Percentiles rank a stretch among this genome's conserved stretches.
phyloP scores from a whole-genome alignment of 2,888 invertebrate species.

The Andrena bicolor region DNA sequence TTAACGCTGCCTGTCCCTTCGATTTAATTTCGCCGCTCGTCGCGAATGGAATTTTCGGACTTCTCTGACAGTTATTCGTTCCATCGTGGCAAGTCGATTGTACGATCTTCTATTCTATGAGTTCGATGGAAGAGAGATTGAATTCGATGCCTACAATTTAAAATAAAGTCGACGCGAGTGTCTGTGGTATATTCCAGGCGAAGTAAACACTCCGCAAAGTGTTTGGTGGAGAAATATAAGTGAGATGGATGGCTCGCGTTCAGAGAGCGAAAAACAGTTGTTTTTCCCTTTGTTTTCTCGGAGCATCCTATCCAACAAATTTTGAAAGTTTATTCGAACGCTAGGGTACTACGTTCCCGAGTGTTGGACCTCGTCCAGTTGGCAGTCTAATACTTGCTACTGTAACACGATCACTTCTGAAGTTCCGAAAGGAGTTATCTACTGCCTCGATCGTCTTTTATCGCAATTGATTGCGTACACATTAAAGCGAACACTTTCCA shows the following conservation, averaged over 20 bases:
- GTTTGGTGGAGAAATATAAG: neutral
- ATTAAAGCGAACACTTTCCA: too few species aligned
- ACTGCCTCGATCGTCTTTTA: slow-evolving; percentile 1
- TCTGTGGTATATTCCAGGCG: too few species aligned
- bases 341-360: slow-evolving; percentile 9
- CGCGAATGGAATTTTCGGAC: neutral
- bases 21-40: slow-evolving; percentile 22
- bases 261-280: neutral
- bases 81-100: too few species aligned
- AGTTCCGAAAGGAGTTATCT: slow-evolving; percentile 23
- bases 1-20: slow-evolving; percentile 18
- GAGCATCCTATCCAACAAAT: slow-evolving; percentile 21
- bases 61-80: neutral
- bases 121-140: too few species aligned
- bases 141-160: too few species aligned
- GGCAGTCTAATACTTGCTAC: slow-evolving; percentile 40
- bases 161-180: too few species aligned
- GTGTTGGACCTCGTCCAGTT: slow-evolving; percentile 58
- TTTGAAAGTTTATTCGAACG: slow-evolving; percentile 22
- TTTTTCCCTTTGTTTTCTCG: neutral
- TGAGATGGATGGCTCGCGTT: neutral
- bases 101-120: too few species aligned
- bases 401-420: slow-evolving; percentile 24
- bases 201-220: too few species aligned
- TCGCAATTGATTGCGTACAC: neutral